Evolutionary conservation across 1,140 invertebrate genomes (phyloP), one percentile per base, ranked within the genome.

Genomic region (Sitophilus oryzae): DNA sequence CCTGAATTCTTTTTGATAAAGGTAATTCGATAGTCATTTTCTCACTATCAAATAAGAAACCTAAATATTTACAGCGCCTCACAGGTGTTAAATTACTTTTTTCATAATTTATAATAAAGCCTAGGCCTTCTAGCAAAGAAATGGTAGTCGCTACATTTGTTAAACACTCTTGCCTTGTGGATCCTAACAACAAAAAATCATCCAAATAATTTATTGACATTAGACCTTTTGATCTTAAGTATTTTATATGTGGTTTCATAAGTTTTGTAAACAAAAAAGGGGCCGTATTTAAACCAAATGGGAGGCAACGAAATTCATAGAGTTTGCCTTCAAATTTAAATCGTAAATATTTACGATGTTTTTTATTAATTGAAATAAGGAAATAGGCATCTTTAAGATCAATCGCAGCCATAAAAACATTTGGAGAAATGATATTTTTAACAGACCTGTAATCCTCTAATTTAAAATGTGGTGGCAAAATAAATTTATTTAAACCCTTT

Each of bases 321-420:
- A 61, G 30, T 41, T 48, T 18, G 2, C 50, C 53, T 5, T 54
- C 15, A 56, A 56, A 68, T 18, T 15, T 25, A 36, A 67, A 67
- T 34, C 59, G 36, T 22, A 65, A 47, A 47, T 51, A 65, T 47
- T 65, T 65, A 25, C 40, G 52, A 41, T 30, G n/a, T 6, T 8
- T 36, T 16, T 15, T 11, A 19, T 44, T 2, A 18, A 58, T 40
- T 8, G 37, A 37, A 15, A 68, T 34, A 8, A 61, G 15, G 58
- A 56, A 64, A 46, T 66, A 69, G 2, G 60, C 64, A 52, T 69
- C 63, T 61, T 64, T 52, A 16, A 66, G 37, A 43, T 69, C 66
- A 19, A 69, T 48, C 5, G 61, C 52, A 8, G 45, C 53, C 58
- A 67, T 61, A 42, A 38, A 66, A 34, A 36, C 58, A 46, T 61